Base-by-base conservation (phyloP, 1,140 invertebrate species). In the Drosophila ambigua region DNA sequence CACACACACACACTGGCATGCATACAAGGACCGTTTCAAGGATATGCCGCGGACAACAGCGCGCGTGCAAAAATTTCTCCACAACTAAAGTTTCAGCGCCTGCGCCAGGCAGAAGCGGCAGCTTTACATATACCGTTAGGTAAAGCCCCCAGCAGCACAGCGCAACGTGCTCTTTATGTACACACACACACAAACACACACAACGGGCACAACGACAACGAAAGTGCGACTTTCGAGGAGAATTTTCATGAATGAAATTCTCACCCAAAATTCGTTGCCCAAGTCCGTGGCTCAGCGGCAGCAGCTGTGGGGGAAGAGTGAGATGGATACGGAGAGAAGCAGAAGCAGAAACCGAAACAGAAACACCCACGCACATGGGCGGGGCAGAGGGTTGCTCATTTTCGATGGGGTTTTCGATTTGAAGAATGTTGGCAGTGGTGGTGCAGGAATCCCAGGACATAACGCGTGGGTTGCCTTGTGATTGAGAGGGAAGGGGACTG, bases 181-280 rank as follows among this genome's bases (percentile, higher is more conserved):
- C 13, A 54, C 60, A 73, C 73, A 53, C 16, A 16, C 16, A 67
- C 63, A 51, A 58, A 46, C 31, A 52, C 49, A 54, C 26, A 31
- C 16, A 48, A 58, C 49, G 52, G 26, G 64, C 39, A 64, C 55
- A 49, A 52, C 65, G 65, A 57, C 69, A 68, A 65, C 60, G 43
- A 65, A 71, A 64, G 61, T 71, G 66, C 76, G 67, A 80, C 66
- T 73, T 61, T 72, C 53, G 63, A 73, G 52, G 66, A 55, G 72
- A 87, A 78, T 87, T 90, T 91, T 91, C 89, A 91, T 91, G 89
- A 91, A 91, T 91, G 89, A 91, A 91, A 91, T 67, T 80, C 89
- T 84, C 89, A 91, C 89, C 35, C 35, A 39, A 39, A 39, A 39
- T 11, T 39, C 35, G 35, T 39, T 39, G 35, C 35, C 35, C 35